Percentiles rank a stretch among this genome's conserved stretches.
phyloP scores from a whole-genome alignment of 2,888 invertebrate species.

The Lepidocyrtoides sp. region DNA sequence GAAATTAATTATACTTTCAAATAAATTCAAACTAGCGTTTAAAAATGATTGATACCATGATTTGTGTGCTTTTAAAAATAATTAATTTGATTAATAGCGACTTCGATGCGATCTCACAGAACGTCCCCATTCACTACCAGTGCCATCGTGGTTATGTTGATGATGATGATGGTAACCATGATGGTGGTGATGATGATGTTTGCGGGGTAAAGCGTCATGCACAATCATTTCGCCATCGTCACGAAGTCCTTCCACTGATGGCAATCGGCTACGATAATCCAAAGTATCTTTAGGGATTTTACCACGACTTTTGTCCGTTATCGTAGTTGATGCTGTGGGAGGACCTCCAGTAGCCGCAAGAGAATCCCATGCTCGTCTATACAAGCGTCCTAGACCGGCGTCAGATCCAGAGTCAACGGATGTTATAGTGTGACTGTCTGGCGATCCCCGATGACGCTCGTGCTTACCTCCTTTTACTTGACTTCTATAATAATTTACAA shows the following conservation, averaged over 20 bases:
- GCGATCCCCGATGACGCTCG: conserved; percentile 95
- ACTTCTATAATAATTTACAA: too few species aligned
- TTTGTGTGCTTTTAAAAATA: neutral
- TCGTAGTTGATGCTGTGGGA: conserved; percentile 82
- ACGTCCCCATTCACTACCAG: conserved; percentile 83
- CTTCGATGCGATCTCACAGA: conserved; percentile 85
- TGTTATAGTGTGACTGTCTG: conserved; percentile 96
- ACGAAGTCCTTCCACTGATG: conserved; percentile 86
- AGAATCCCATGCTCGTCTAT: conserved; percentile 97
- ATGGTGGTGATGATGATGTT: conserved; percentile 92
- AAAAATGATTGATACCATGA: conserved; percentile 2
- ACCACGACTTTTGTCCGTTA: conserved; percentile 83
- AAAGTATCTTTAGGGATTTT: conserved; percentile 90
- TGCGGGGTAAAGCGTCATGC: conserved; percentile 87
- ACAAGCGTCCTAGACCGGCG: conserved; percentile 93
- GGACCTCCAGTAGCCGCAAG: conserved; percentile 89
- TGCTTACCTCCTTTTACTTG: conserved; percentile 92
- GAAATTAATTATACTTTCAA: neutral
- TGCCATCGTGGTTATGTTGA: conserved; percentile 86
- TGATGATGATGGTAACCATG: conserved; percentile 89
- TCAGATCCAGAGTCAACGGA: conserved; percentile 96
- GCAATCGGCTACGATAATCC: conserved; percentile 87
- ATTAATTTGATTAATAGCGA: conserved; percentile 82
- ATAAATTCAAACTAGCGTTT: neutral
- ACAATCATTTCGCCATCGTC: conserved; percentile 86